A percentile compares a stretch with the other conserved stretches of the same genome.
Conservation (phyloP, 2,888 invertebrate genomes). For the Keiferia lycopersicella region DNA sequence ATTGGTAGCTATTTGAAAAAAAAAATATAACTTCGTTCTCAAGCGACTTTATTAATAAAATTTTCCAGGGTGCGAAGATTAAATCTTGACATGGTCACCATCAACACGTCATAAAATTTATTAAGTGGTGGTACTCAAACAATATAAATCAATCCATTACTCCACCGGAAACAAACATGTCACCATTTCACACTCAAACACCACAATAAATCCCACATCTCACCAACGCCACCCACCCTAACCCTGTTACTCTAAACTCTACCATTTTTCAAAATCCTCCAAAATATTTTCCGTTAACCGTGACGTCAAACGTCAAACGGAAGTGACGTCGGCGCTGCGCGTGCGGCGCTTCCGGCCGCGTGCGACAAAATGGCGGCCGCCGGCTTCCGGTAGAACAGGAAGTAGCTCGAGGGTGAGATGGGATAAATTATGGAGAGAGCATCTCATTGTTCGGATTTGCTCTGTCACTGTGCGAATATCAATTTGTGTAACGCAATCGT, state of each 20-base stretch:
- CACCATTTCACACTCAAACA: conserved; percentile 21
- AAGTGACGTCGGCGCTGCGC: conserved; percentile 71
- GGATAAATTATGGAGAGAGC: conserved; percentile 74
- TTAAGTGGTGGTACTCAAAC: too few relatives aligned
- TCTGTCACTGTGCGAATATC: conserved; percentile 48
- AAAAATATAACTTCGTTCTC: too few relatives aligned
- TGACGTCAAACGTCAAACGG: conserved; percentile 33
- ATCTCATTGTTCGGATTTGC: conserved; percentile 58
- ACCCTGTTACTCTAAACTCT: conserved; percentile 17
- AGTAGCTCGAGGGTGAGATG: conserved; percentile 59
- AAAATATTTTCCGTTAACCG: conserved; percentile 69
- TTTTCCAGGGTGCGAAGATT: too few relatives aligned
- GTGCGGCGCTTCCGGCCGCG: conserved; percentile 78
- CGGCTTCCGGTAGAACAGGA: conserved; percentile 65
- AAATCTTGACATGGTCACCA: too few relatives aligned
- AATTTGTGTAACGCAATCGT: conserved; percentile 5
- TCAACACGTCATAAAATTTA: too few relatives aligned
- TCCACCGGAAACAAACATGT: not conserved
- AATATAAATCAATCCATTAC: not conserved
- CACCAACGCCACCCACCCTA: not conserved
- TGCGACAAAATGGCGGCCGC: conserved; percentile 79
- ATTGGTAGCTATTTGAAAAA: too few relatives aligned
- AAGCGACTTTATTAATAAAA: too few relatives aligned
- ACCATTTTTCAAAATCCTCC: conserved; percentile 48
- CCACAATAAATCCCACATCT: conserved; percentile 23